Evolutionary conservation across 2,888 invertebrate genomes (phyloP).

Genomic region (Volucella bombylans): DNA sequence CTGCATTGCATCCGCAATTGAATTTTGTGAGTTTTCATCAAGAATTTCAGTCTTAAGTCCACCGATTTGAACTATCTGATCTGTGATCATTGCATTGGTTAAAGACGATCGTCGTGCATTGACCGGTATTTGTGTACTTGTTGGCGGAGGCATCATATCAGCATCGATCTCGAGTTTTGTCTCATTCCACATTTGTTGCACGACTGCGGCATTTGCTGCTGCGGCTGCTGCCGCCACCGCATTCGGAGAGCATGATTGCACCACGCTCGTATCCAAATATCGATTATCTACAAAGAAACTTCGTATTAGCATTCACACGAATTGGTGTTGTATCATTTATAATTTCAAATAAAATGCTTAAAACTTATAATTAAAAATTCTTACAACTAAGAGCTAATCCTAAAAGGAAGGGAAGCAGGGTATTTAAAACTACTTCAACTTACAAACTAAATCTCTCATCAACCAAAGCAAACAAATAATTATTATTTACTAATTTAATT

Average conservation of each 20-base stretch:
- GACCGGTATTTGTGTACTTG: conserved; percentile 84
- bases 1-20: conserved; percentile 78
- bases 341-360: conserved; percentile 41
- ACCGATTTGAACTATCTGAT: conserved; percentile 82
- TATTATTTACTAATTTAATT: conserved; percentile 39
- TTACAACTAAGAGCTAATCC: conserved; percentile 57
- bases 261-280: conserved; percentile 79
- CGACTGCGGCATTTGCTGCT: conserved; percentile 47
- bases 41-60: conserved; percentile 87
- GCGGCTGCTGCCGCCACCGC: conserved; percentile 42
- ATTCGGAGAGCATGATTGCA: conserved; percentile 35
- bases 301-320: conserved; percentile 59
- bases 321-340: conserved; percentile 69
- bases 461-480: conserved; percentile 59
- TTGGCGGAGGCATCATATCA: conserved; percentile 88
- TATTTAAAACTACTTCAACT: conserved; percentile 52
- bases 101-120: conserved; percentile 87
- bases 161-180: conserved; percentile 84
- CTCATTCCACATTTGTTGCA: conserved; percentile 77
- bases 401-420: conserved; percentile 44
- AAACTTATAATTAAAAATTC: conserved; percentile 45
- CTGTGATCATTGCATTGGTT: conserved; percentile 80
- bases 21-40: conserved; percentile 88
- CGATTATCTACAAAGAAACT: conserved; percentile 80
- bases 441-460: conserved; percentile 70